Percentiles rank a stretch among this genome's conserved stretches.
Evolutionary conservation across 2,113 vertebrate genomes (phyloP).

Genomic region (Sebastes schlegelii): DNA sequence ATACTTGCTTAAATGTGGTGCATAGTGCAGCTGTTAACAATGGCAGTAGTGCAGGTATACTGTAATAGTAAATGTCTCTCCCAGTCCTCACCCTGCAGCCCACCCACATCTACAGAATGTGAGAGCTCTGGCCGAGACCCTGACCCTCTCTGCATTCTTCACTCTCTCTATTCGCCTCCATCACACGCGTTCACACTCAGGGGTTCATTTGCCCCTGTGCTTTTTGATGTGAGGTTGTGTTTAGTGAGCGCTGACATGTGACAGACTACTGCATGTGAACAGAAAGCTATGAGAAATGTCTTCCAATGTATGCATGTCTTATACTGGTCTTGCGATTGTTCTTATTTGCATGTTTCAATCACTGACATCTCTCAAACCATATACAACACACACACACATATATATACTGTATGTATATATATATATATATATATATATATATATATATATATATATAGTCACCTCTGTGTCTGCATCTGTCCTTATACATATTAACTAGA

Average conservation of each 20-base stretch:
- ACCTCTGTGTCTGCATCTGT: background rate
- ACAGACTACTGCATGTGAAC: background rate
- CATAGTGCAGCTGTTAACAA: background rate
- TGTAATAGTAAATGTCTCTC: background rate
- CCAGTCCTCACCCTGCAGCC: constrained; percentile 3
- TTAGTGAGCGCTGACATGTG: constrained; percentile 3
- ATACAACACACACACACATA: background rate
- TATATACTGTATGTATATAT: too few species aligned
- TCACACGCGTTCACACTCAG: background rate
- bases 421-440: too few species aligned
- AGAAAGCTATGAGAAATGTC: background rate
- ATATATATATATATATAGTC: background rate
- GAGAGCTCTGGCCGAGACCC: constrained; percentile 8
- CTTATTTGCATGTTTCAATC: background rate
- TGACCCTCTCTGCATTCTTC: constrained; percentile 36
- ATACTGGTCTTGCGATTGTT: background rate
- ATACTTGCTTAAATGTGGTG: background rate
- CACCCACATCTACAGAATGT: constrained; percentile 37
- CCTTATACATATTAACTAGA: background rate
- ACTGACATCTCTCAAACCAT: background rate
- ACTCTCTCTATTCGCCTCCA: background rate
- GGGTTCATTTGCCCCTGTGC: background rate
- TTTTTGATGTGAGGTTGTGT: constrained; percentile 6
- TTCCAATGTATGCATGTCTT: background rate
- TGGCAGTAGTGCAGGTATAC: background rate